Percentiles rank a stretch among this genome's conserved stretches.
These are phyloP conservation scores for Aphelocoma californica DNA, from an alignment of 2,797 vertebrate species.

Conservation along the genomic window DNA sequence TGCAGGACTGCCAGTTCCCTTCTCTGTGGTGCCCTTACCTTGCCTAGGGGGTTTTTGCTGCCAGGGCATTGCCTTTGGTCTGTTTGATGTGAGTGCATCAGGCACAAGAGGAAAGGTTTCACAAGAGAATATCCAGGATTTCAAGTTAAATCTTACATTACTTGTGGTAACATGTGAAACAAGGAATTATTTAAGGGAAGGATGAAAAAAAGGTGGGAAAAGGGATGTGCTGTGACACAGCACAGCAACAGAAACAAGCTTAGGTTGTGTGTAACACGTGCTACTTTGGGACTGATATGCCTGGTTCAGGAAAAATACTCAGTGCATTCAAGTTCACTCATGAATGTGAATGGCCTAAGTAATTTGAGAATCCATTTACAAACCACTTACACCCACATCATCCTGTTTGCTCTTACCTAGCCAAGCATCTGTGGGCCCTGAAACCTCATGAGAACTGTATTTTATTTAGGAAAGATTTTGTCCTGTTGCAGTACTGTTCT, in stretches of 20 bases:
- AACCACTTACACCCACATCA: neutral
- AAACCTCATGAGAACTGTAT: fast-evolving
- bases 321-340: neutral
- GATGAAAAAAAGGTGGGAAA: neutral
- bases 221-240: neutral
- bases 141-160: neutral
- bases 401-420: neutral
- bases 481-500: neutral
- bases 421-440: neutral
- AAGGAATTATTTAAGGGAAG: neutral
- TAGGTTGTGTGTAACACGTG: neutral
- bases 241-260: neutral
- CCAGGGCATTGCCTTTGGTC: neutral
- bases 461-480: neutral
- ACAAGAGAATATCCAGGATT: neutral
- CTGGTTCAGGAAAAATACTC: neutral
- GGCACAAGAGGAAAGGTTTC: neutral
- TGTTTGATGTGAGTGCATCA: neutral
- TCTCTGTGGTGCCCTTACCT: neutral
- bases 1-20: neutral
- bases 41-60: neutral
- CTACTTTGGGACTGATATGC: neutral
- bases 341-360: neutral
- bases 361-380: neutral
- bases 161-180: neutral